Evolutionary conservation across 2,888 invertebrate genomes (phyloP), one percentile per base, ranked within the genome.

Genomic region (Drosophila robusta): DNA sequence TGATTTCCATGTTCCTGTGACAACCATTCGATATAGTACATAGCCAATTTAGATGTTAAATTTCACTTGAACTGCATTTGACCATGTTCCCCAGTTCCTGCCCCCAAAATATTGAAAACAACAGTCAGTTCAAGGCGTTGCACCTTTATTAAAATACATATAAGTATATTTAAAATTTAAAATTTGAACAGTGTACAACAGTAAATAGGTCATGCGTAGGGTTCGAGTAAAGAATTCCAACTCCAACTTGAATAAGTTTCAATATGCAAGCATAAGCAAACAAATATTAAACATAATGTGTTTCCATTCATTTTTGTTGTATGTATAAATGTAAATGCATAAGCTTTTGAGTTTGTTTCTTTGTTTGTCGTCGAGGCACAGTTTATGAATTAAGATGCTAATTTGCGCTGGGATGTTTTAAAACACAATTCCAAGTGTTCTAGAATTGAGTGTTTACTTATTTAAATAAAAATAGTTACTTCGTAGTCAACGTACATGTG

Each of bases 271-370:
- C 49, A 41, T 34, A 45, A 36, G 18, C 34, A n/a, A n/a, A n/a
- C 34, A 26, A 38, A 55, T 16, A 12, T 32, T 29, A 50, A 38
- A 12, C 3, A 32, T 36, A 41, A 12, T 16, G 32, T 5, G 29
- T 36, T 47, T 52, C 8, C 16, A 47, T 29, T 41, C 52, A 18
- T 36, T 36, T 9, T 22, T 52, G 41, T 42, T 60, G 22, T 41
- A 60, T 61, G 46, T 57, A 29, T 29, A 76, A 65, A 58, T 70
- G 65, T 71, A 74, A 22, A 47, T 63, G 39, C 44, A 47, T 36
- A 62, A 54, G 32, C 18, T 68, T 39, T 49, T 36, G n/a, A 34
- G 57, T 42, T 70, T 60, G 11, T 24, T n/a, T 65, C 6, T 14
- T 4, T 12, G 6, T 14, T 4, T 12, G 6, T 29, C 18, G 18